These are phyloP conservation scores for Melanchra persicariae DNA, from an alignment of 2,888 invertebrate species.

Conservation along the genomic window DNA sequence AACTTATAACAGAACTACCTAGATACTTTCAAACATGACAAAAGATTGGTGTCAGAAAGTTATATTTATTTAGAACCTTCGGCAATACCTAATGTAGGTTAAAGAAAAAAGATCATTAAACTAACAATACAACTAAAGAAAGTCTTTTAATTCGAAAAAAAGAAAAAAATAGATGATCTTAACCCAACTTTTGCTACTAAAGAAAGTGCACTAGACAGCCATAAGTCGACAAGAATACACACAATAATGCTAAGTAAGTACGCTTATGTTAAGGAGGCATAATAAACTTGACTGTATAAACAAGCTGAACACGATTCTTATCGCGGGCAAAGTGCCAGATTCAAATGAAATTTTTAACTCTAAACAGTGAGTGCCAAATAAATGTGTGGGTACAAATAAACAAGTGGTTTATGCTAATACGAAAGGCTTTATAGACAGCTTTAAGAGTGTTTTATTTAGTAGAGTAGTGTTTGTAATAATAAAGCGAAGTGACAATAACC, in stretches of 20 bases:
- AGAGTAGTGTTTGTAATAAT: slow-evolving; percentile 18
- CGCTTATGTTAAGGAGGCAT: slow-evolving; percentile 68
- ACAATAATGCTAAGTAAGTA: slow-evolving; percentile 63
- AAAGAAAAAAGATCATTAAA: slow-evolving; percentile 30
- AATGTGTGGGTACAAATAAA: slow-evolving; percentile 51
- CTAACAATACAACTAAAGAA: slow-evolving; percentile 14
- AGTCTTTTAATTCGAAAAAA: slow-evolving; percentile 2
- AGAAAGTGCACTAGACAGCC: slow-evolving; percentile 40
- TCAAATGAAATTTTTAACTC: slow-evolving; percentile 72
- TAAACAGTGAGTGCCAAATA: slow-evolving; percentile 64
- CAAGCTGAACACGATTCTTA: slow-evolving; percentile 70
- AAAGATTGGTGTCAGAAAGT: slow-evolving; percentile 2
- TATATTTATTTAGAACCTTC: background rate
- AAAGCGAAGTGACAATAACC: slow-evolving; percentile 3
- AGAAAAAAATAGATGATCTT: slow-evolving; percentile 5
- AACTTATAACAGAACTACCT: slow-evolving; percentile 13
- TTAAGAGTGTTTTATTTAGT: slow-evolving; percentile 16
- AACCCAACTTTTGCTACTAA: slow-evolving; percentile 28
- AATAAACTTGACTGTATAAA: slow-evolving; percentile 71
- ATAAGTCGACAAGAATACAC: slow-evolving; percentile 57
- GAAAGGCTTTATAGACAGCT: slow-evolving; percentile 32
- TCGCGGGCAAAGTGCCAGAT: slow-evolving; percentile 72
- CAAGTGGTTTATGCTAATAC: slow-evolving; percentile 57
- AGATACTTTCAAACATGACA: slow-evolving; percentile 4
- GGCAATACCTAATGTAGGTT: background rate